Percentiles rank a stretch among this genome's conserved stretches.
Conservation (phyloP, 2,797 vertebrate genomes). For the Adelosebastes latens region DNA sequence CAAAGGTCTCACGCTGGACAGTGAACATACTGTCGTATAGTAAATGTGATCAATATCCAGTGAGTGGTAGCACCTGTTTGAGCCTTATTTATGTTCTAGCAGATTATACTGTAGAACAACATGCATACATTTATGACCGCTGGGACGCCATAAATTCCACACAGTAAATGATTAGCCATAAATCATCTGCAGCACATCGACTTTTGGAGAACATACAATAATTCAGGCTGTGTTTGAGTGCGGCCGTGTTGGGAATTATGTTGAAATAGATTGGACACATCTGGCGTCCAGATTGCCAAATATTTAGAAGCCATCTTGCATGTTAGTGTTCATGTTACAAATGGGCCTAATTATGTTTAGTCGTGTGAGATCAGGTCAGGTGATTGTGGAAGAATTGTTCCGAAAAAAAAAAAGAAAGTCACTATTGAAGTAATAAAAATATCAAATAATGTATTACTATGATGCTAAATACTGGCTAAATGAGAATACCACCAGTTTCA, state of each 20-base stretch:
- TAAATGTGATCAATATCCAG: neutral
- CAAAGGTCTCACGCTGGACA: conserved; percentile 11
- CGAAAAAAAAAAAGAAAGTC: fast-evolving
- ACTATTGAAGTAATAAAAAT: neutral
- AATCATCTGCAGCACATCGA: conserved; percentile 26
- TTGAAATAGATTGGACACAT: conserved; percentile 59
- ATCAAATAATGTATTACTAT: neutral
- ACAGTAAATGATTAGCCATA: conserved; percentile 19
- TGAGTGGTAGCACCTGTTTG: conserved; percentile 9
- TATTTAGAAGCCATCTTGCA: conserved; percentile 29
- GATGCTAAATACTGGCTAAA: neutral
- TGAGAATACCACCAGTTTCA: neutral
- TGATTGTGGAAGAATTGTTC: neutral
- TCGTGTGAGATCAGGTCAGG: conserved; percentile 6
- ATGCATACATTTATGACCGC: conserved; percentile 4
- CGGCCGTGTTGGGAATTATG: conserved; percentile 31
- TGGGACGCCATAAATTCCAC: conserved; percentile 13
- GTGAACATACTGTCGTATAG: neutral
- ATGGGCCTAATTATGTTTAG: conserved; percentile 22
- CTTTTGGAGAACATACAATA: conserved; percentile 31
- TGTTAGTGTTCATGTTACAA: conserved; percentile 42
- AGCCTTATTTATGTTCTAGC: conserved; percentile 2
- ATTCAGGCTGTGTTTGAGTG: conserved; percentile 25
- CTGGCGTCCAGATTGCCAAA: conserved; percentile 63
- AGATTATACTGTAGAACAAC: conserved; percentile 2